These are phyloP conservation scores for Apocheima hispidaria DNA, from an alignment of 2,888 invertebrate species.

Conservation along the genomic window DNA sequence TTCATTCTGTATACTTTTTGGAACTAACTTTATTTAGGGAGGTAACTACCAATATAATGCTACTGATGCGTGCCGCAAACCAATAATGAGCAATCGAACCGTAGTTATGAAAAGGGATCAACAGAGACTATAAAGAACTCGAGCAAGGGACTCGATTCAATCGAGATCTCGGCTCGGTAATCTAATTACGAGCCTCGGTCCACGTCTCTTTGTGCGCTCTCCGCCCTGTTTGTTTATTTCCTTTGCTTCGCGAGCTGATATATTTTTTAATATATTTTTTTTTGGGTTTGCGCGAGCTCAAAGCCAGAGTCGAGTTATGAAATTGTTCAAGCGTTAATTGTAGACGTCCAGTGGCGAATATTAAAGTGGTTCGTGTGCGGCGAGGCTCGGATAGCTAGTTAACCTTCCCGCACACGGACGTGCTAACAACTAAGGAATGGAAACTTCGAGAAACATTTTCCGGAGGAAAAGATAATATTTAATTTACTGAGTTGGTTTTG, in stretches of 20 bases:
- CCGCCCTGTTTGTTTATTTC: constrained; percentile 68
- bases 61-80: not conserved
- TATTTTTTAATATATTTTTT: constrained; percentile 70
- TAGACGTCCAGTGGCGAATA: constrained; percentile 83
- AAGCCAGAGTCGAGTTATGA: constrained; percentile 83
- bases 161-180: constrained; percentile 66
- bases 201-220: constrained; percentile 63
- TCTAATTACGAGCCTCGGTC: constrained; percentile 71
- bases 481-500: constrained; percentile 62
- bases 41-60: not conserved
- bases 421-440: constrained; percentile 45
- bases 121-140: constrained; percentile 60
- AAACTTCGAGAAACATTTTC: constrained; percentile 59
- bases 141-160: constrained; percentile 52
- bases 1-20: not conserved
- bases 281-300: constrained; percentile 70
- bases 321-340: constrained; percentile 85
- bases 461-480: constrained; percentile 71
- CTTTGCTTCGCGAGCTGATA: constrained; percentile 66
- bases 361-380: constrained; percentile 74
- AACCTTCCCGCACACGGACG: constrained; percentile 65
- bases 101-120: constrained; percentile 50
- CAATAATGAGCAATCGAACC: constrained; percentile 17
- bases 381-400: constrained; percentile 72
- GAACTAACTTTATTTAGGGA: not conserved